Conservation (phyloP, 1,140 invertebrate species). For the Drosophila auraria region DNA sequence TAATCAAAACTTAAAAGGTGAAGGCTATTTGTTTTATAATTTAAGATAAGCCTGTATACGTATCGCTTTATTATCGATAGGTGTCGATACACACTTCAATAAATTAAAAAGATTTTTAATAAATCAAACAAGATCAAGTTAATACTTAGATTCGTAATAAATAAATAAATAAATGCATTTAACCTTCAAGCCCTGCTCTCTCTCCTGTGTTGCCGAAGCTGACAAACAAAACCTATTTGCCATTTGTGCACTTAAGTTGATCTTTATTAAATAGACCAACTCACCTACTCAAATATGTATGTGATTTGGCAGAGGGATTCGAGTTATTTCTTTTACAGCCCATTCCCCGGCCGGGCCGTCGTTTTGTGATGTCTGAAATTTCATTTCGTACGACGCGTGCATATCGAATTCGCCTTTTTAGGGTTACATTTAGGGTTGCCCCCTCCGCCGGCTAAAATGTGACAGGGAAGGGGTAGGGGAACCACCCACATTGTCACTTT, state of each 20-base stretch:
- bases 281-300: conserved; percentile 9
- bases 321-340: conserved; percentile 16
- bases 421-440: conserved; percentile 22
- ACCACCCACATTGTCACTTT: conserved; percentile 66
- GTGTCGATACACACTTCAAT: too few relatives aligned
- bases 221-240: conserved; percentile 10
- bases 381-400: conserved; percentile 50
- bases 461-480: conserved; percentile 3
- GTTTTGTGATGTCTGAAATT: conserved; percentile 43
- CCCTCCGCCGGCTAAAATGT: background rate
- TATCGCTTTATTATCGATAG: too few relatives aligned
- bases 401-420: conserved; percentile 44
- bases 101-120: too few relatives aligned
- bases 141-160: too few relatives aligned
- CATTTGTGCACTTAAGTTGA: conserved; percentile 19
- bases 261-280: conserved; percentile 14
- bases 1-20: too few relatives aligned
- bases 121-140: too few relatives aligned
- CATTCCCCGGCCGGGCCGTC: conserved; percentile 5
- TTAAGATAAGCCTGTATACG: too few relatives aligned
- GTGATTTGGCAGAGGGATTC: conserved; percentile 10
- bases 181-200: background rate
- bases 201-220: background rate
- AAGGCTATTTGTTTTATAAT: too few relatives aligned
- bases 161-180: too few relatives aligned